Evolutionary conservation across 1,140 invertebrate genomes (phyloP).

Genomic region (Drosophila auraria): DNA sequence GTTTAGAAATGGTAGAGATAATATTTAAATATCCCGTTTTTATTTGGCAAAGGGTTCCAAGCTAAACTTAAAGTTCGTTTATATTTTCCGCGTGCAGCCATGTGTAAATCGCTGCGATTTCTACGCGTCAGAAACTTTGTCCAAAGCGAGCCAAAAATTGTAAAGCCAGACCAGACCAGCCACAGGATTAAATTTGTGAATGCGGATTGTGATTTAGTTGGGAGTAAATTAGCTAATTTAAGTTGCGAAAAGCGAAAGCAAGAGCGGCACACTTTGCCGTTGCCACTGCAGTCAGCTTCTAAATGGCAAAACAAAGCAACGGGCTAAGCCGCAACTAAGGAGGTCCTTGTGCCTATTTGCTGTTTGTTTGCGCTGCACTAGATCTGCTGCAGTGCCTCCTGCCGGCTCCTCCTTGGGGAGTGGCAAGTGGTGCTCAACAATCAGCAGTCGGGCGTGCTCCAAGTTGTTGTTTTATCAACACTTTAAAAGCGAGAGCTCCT

Average conservation of each 20-base stretch:
- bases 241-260: constrained; percentile 45
- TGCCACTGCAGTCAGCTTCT: constrained; percentile 25
- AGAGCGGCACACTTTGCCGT: constrained; percentile 29
- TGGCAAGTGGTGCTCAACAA: constrained; percentile 33
- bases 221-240: constrained; percentile 50
- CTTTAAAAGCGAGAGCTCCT: constrained; percentile 14
- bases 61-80: constrained; percentile 45
- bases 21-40: not conserved
- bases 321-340: constrained; percentile 55
- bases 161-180: constrained; percentile 4
- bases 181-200: constrained; percentile 45
- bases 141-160: constrained; percentile 34
- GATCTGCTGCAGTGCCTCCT: constrained; percentile 26
- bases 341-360: constrained; percentile 73
- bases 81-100: constrained; percentile 41
- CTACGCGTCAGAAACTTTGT: constrained; percentile 57
- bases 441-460: constrained; percentile 38
- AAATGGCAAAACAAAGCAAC: constrained; percentile 53
- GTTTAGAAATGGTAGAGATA: not conserved
- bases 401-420: constrained; percentile 9
- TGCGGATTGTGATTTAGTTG: constrained; percentile 37
- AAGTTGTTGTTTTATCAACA: constrained; percentile 59
- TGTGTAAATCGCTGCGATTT: constrained; percentile 57
- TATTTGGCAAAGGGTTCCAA: not conserved
- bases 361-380: constrained; percentile 75